Conservation (phyloP, 2,888 invertebrate genomes). For the Parapristionchus giblindavisi region DNA sequence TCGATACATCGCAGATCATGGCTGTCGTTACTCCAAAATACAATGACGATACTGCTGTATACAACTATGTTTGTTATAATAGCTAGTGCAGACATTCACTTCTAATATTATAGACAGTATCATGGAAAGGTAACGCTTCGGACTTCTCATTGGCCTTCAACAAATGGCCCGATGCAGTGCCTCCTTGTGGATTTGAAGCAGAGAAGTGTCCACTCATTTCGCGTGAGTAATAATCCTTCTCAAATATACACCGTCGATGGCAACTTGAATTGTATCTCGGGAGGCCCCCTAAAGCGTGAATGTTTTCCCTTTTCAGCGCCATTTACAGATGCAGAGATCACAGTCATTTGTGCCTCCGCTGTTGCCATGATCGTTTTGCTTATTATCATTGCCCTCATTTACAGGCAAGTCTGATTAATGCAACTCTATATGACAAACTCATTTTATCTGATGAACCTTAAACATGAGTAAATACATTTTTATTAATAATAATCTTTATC, state of each 20-base stretch:
- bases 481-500: too few species aligned
- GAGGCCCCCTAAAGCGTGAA: constrained; percentile 12
- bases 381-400: constrained; percentile 44
- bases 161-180: constrained; percentile 41
- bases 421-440: too few species aligned
- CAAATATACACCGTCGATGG: neutral
- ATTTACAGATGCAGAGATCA: constrained; percentile 48
- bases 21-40: neutral
- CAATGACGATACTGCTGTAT: neutral
- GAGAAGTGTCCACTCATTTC: constrained; percentile 41
- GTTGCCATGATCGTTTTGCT: constrained; percentile 41
- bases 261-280: neutral
- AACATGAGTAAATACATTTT: too few species aligned
- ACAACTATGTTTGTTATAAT: neutral
- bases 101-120: neutral
- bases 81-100: neutral
- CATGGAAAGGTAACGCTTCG: neutral
- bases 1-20: constrained; percentile 1
- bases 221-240: constrained; percentile 16
- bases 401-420: constrained; percentile 40
- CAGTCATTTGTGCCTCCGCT: constrained; percentile 44
- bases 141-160: constrained; percentile 2
- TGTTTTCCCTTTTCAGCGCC: constrained; percentile 35
- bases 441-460: too few species aligned
- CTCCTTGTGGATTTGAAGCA: constrained; percentile 50